These are phyloP conservation scores for Dasypolia templi DNA, from an alignment of 2,888 invertebrate genomes.

Conservation along the genomic window DNA sequence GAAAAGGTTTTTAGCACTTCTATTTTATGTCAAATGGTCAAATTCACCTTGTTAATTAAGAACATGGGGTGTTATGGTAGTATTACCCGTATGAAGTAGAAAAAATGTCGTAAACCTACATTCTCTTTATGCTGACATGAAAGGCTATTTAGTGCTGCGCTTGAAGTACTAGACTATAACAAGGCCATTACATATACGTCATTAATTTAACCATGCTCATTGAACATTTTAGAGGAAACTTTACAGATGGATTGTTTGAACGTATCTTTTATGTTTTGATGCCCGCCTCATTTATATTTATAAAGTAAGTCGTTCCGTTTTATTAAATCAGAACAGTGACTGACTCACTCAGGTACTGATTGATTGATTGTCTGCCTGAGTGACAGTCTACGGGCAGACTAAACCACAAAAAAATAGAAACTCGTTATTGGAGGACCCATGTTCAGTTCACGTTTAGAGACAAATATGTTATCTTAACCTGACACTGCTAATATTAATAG, in stretches of 20 bases:
- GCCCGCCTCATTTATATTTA: slow-evolving; percentile 8
- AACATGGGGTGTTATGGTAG: background rate
- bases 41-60: slow-evolving; percentile 22
- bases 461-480: slow-evolving; percentile 26
- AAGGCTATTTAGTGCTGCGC: slow-evolving; percentile 40
- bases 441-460: slow-evolving; percentile 7
- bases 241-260: background rate
- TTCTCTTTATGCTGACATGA: slow-evolving; percentile 44
- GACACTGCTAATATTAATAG: slow-evolving; percentile 7
- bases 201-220: slow-evolving; percentile 52
- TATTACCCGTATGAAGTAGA: slow-evolving; percentile 11
- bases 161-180: slow-evolving; percentile 46
- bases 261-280: background rate
- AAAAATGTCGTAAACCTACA: slow-evolving; percentile 54
- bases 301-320: background rate
- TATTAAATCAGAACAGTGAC: no score
- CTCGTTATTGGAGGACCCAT: background rate
- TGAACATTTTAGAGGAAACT: slow-evolving; percentile 32
- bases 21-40: slow-evolving; percentile 29
- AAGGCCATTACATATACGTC: slow-evolving; percentile 45
- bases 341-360: slow-evolving; percentile 8
- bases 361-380: slow-evolving; percentile 33
- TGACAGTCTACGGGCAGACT: slow-evolving; percentile 13
- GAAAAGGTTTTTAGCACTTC: slow-evolving; percentile 7
- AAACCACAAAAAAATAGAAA: slow-evolving; percentile 21